Conservation (phyloP, 2,888 invertebrate species). For the Dryococelus australis region DNA sequence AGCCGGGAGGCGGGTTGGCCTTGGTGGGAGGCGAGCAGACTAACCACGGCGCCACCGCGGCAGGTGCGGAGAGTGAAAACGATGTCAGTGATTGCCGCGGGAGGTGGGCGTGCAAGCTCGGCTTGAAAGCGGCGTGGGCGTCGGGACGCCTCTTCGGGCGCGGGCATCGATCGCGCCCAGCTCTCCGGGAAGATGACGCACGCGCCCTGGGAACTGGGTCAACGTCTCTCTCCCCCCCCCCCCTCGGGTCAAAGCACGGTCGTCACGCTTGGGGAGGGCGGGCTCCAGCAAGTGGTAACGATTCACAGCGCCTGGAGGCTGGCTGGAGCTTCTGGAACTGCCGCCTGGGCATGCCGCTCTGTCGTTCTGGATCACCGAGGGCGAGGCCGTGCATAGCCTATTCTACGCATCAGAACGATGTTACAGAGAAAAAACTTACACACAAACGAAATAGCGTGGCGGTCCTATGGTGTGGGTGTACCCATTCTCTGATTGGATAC, state of each 20-base stretch:
- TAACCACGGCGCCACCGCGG: too few species aligned
- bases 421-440: too few species aligned
- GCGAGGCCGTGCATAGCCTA: too few species aligned
- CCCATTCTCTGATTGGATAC: too few species aligned
- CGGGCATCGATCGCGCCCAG: background rate
- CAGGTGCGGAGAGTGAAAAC: too few species aligned
- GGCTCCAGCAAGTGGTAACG: background rate
- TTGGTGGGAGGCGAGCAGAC: too few species aligned
- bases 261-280: background rate
- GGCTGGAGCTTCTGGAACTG: background rate
- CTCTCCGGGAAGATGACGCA: background rate
- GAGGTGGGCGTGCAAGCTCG: background rate
- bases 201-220: slow-evolving; percentile 11
- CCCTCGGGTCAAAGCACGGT: background rate
- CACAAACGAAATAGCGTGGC: too few species aligned
- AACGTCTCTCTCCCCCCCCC: background rate
- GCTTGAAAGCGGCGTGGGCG: background rate
- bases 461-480: too few species aligned
- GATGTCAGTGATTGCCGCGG: too few species aligned
- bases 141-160: background rate
- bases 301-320: background rate
- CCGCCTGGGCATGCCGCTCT: background rate
- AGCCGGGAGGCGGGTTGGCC: too few species aligned
- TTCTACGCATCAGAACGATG: too few species aligned
- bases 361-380: too few species aligned